Conservation (phyloP, 2,113 vertebrate genomes). For the Ia io region DNA sequence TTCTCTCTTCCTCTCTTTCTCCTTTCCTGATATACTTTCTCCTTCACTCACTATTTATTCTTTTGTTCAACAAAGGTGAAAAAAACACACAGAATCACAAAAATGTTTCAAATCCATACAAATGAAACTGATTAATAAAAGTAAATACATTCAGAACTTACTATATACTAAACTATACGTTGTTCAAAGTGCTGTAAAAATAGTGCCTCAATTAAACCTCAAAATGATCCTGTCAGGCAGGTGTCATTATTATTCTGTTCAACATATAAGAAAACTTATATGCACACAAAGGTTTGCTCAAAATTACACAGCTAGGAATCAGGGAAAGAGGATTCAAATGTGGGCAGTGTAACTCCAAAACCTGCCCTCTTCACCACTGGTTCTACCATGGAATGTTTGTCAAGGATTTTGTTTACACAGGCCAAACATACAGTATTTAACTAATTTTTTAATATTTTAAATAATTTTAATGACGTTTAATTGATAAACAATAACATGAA, state of each 20-base stretch:
- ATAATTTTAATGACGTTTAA: background rate
- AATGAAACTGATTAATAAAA: constrained; percentile 18
- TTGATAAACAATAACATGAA: background rate
- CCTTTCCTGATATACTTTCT: background rate
- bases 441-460: too few relatives aligned
- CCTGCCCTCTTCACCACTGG: background rate
- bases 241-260: background rate
- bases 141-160: background rate
- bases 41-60: background rate
- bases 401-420: background rate
- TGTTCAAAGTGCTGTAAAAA: background rate
- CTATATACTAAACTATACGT: background rate
- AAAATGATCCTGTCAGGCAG: background rate
- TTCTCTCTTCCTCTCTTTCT: background rate
- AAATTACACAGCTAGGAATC: background rate
- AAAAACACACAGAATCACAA: background rate
- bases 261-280: background rate
- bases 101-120: background rate
- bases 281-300: accelerated
- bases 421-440: background rate
- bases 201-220: background rate
- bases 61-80: background rate
- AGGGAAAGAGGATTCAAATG: background rate
- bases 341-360: background rate
- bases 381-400: background rate